Conservation (phyloP, 2,113 vertebrate species). For the Notechis scutatus region DNA sequence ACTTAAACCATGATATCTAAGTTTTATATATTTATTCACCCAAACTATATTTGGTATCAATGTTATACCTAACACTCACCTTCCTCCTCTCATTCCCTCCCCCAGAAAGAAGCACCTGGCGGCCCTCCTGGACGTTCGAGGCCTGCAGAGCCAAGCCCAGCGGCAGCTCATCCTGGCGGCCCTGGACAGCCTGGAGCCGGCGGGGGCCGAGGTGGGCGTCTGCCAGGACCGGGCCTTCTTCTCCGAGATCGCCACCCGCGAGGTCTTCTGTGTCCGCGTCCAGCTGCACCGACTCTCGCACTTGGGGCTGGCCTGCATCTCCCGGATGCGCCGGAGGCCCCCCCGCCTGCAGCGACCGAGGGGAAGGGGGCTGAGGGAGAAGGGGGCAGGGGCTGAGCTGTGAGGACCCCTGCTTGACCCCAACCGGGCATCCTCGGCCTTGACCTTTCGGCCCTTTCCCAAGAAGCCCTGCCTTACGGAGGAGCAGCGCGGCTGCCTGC, state of each 20-base stretch:
- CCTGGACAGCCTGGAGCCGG: conserved; percentile 78
- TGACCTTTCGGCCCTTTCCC: background rate
- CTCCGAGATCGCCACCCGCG: conserved; percentile 74
- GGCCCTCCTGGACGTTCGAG: conserved; percentile 81
- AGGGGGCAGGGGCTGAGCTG: background rate
- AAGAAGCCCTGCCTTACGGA: background rate
- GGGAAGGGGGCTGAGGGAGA: conserved; percentile 16
- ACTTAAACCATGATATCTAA: too few relatives aligned
- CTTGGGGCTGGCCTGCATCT: conserved; percentile 70
- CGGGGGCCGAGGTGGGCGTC: background rate
- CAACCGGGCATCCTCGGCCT: rapidly evolving
- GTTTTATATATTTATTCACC: too few relatives aligned
- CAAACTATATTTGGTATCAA: too few relatives aligned
- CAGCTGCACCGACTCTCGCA: conserved; percentile 71
- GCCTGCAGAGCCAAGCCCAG: conserved; percentile 69
- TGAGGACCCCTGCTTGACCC: background rate
- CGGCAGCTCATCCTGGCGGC: conserved; percentile 85
- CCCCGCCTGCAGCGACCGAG: background rate
- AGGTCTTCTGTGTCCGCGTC: conserved; percentile 79
- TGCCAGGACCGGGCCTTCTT: conserved; percentile 77
- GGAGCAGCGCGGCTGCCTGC: rapidly evolving
- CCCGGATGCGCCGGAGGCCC: conserved; percentile 36
- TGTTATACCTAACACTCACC: too few relatives aligned
- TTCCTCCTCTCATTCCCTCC: background rate
- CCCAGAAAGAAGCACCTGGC: conserved; percentile 83